phyloP scores from a whole-genome alignment of 2,888 invertebrate genomes.

The Polydrusus cervinus region DNA sequence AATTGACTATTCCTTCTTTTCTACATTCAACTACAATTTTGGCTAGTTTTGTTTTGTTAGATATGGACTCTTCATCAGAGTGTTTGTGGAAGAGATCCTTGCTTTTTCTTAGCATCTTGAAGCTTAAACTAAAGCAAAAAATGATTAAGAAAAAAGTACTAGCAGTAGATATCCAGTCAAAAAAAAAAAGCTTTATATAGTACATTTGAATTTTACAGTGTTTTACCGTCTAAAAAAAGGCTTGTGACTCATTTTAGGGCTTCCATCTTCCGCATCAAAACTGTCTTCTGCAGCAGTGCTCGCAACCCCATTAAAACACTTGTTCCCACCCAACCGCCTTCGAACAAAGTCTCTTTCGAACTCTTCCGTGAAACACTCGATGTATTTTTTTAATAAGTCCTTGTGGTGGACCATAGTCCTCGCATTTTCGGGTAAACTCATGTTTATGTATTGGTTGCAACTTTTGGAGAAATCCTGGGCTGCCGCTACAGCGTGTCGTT shows the following conservation, averaged over 20 bases:
- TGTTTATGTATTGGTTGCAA: constrained; percentile 85
- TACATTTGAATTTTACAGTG: not conserved
- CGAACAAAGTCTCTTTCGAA: constrained; percentile 86
- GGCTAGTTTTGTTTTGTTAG: constrained; percentile 87
- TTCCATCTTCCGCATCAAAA: constrained; percentile 84
- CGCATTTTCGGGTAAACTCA: constrained; percentile 79
- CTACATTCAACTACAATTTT: constrained; percentile 95
- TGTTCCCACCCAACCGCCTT: constrained; percentile 72
- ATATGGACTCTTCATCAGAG: constrained; percentile 87
- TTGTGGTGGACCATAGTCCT: constrained; percentile 82
- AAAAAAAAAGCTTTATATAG: constrained; percentile 2
- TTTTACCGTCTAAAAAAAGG: constrained; percentile 84
- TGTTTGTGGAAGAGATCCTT: constrained; percentile 92
- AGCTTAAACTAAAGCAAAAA: constrained; percentile 77
- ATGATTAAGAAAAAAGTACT: not conserved
- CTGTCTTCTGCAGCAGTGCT: constrained; percentile 70
- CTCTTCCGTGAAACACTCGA: constrained; percentile 88
- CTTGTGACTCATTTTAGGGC: constrained; percentile 87
- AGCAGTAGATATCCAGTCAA: not conserved
- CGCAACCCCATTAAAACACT: constrained; percentile 67
- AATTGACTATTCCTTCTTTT: constrained; percentile 95
- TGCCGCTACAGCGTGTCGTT: constrained; percentile 88
- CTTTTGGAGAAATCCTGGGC: constrained; percentile 92
- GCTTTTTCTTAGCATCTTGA: constrained; percentile 89
- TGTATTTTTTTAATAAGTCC: constrained; percentile 87